phyloP scores from a whole-genome alignment of 1,140 invertebrate species.

The Camponotus floridanus region DNA sequence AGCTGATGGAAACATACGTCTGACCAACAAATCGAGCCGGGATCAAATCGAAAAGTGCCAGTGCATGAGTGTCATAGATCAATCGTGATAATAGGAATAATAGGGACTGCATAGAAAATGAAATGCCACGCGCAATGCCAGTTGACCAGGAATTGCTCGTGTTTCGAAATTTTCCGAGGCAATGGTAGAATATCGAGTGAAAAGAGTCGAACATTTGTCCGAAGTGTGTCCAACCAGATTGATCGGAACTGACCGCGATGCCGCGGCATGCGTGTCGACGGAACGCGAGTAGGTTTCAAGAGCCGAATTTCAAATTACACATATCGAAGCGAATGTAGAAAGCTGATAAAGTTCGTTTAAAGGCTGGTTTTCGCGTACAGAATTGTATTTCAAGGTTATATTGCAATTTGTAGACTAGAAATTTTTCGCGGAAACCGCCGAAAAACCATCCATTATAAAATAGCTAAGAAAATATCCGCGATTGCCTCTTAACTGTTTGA shows the following conservation, averaged over 20 bases:
- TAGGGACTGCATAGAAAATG: conserved; percentile 45
- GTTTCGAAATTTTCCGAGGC: conserved; percentile 28
- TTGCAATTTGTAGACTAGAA: conserved; percentile 11
- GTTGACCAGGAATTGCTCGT: conserved; percentile 29
- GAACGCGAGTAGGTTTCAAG: background rate
- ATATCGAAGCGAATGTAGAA: conserved; percentile 62
- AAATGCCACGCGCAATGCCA: conserved; percentile 51
- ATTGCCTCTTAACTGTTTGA: conserved; percentile 21
- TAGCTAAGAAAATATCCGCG: background rate
- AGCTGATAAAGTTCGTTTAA: background rate
- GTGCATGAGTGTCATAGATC: conserved; percentile 26
- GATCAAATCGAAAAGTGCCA: conserved; percentile 30
- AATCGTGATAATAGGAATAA: conserved; percentile 24
- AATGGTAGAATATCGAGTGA: conserved; percentile 31
- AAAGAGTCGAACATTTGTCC: conserved; percentile 32
- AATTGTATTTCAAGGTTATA: background rate
- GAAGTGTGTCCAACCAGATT: conserved; percentile 32
- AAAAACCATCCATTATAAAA: background rate
- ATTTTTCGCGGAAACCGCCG: background rate
- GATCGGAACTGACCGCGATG: conserved; percentile 25
- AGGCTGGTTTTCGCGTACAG: conserved; percentile 26
- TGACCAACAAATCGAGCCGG: background rate
- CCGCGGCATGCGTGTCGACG: background rate
- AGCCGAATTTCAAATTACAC: conserved; percentile 61
- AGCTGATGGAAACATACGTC: background rate